Conservation (phyloP, 2,888 invertebrate genomes). For the Perizoma affinitatum region DNA sequence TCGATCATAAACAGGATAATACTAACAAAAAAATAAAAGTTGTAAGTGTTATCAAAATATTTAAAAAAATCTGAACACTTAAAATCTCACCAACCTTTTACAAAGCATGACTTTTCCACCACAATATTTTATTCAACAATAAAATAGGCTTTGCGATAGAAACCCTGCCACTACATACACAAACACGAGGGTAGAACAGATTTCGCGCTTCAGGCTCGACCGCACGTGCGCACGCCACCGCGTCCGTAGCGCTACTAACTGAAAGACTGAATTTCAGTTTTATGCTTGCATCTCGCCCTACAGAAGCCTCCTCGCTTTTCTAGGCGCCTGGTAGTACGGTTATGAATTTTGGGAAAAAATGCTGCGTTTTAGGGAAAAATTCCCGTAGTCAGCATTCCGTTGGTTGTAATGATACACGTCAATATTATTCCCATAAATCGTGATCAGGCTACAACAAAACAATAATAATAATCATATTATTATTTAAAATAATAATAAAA, state of each 20-base stretch:
- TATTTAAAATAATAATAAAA: no score
- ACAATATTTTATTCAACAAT: conserved; percentile 30
- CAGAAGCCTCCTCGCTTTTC: conserved; percentile 51
- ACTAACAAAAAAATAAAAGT: no score
- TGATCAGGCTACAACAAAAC: no score
- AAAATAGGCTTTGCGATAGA: conserved; percentile 30
- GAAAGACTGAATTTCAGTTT: conserved; percentile 57
- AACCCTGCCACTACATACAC: conserved; percentile 36
- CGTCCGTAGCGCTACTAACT: conserved; percentile 71
- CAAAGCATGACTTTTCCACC: conserved; percentile 31
- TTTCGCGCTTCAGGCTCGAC: conserved; percentile 24
- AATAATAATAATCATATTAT: no score
- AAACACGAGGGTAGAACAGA: conserved; percentile 39
- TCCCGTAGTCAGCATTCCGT: no score
- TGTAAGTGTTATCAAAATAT: no score
- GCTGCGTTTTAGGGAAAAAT: conserved; percentile 44
- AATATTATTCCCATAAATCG: no score
- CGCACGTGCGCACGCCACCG: conserved; percentile 60
- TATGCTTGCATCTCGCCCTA: conserved; percentile 60
- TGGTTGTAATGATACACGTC: no score
- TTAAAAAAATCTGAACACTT: conserved; percentile 1
- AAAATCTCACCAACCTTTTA: conserved; percentile 34
- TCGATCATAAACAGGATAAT: no score
- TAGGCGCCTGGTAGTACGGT: conserved; percentile 62
- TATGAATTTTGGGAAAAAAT: conserved; percentile 48